Evolutionary conservation across 2,797 vertebrate genomes (phyloP).

Genomic region (Centroberyx gerrardi): DNA sequence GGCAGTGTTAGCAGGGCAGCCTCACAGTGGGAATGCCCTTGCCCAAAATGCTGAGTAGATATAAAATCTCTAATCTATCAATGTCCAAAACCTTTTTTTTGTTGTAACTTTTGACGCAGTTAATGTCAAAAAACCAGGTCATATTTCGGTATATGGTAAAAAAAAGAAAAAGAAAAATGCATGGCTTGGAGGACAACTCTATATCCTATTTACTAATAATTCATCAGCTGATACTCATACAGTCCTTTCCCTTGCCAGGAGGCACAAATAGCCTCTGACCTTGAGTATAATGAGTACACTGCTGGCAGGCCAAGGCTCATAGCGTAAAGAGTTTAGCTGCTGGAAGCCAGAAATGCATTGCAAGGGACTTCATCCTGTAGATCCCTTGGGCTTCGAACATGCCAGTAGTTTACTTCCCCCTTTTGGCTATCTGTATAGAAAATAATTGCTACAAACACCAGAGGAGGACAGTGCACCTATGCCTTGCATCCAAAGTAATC

Average conservation of each 20-base stretch:
- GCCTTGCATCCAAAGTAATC: neutral
- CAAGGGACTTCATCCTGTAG: conserved; percentile 1
- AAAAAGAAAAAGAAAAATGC: neutral
- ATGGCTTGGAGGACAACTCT: neutral
- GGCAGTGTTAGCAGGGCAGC: neutral
- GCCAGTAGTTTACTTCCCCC: neutral
- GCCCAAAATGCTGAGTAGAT: conserved; percentile 30
- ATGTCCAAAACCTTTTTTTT: neutral
- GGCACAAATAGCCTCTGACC: conserved; percentile 8
- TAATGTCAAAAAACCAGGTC: neutral
- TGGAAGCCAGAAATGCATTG: conserved; percentile 13
- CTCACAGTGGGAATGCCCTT: conserved; percentile 40
- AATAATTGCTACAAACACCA: neutral
- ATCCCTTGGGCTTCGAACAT: neutral
- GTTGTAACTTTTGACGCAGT: neutral
- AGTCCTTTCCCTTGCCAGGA: conserved; percentile 14
- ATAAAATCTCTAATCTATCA: neutral
- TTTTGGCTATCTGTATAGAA: neutral
- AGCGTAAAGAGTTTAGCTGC: neutral
- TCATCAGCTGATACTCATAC: conserved; percentile 11
- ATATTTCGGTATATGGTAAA: neutral
- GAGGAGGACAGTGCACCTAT: neutral
- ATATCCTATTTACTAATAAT: conserved; percentile 2
- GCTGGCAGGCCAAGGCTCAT: neutral
- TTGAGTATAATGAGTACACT: conserved; percentile 15